A percentile compares a stretch with the other conserved stretches of the same genome.
Conservation (phyloP, 2,113 vertebrate species). For the Perccottus glenii region DNA sequence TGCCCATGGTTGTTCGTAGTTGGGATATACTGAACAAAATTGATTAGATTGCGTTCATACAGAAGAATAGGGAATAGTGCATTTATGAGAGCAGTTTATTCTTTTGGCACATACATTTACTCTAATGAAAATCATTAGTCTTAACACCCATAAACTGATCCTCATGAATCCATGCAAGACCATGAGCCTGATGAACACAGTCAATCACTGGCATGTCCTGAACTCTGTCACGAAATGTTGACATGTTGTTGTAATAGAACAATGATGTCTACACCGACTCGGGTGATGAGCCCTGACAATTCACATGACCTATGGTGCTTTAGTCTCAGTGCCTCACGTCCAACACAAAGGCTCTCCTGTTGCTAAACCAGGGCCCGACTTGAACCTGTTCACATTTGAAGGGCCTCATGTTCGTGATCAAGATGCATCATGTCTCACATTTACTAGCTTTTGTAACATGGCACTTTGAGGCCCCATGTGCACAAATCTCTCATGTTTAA, state of each 20-base stretch:
- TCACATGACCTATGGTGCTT: constrained; percentile 63
- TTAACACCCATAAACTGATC: no score
- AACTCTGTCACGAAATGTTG: constrained; percentile 54
- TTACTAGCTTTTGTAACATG: constrained; percentile 19
- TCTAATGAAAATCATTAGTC: no score
- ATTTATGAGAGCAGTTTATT: no score
- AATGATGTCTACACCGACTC: constrained; percentile 40
- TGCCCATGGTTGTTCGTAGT: no score
- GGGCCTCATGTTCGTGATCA: constrained; percentile 43
- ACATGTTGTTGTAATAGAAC: constrained; percentile 49
- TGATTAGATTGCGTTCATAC: no score
- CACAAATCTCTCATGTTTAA: constrained; percentile 10
- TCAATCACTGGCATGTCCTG: constrained; percentile 32
- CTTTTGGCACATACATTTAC: no score
- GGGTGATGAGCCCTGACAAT: constrained; percentile 62
- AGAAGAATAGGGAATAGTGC: no score
- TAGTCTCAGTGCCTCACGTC: constrained; percentile 15
- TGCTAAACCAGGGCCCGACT: constrained; percentile 32
- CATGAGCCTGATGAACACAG: constrained; percentile 1
- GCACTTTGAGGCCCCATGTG: constrained; percentile 12
- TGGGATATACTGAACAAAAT: no score
- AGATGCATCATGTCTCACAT: constrained; percentile 13
- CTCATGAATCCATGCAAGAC: neutral
- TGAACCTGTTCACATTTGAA: constrained; percentile 52
- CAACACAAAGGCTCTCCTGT: constrained; percentile 61